Percentiles rank a stretch among this genome's conserved stretches.
phyloP scores from a whole-genome alignment of 2,113 vertebrate species.

The Gymnocephalus cernua region DNA sequence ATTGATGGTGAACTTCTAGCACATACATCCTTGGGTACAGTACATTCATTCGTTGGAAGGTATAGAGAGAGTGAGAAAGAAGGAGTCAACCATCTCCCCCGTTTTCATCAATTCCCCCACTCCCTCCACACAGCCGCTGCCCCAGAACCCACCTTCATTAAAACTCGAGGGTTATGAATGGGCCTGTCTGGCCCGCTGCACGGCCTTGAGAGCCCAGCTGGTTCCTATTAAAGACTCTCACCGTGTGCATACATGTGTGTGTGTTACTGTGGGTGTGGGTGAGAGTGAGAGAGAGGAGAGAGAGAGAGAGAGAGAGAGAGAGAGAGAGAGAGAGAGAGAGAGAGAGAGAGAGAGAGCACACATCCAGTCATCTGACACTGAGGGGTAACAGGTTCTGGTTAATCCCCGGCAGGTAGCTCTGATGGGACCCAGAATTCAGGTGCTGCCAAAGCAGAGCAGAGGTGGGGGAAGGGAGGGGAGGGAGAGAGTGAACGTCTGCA shows the following conservation, averaged over 20 bases:
- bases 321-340: conserved; percentile 13
- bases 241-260: conserved; percentile 47
- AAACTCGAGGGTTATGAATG: conserved; percentile 87
- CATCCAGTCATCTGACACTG: conserved; percentile 71
- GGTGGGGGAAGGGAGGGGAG: conserved; percentile 8
- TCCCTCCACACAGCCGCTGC: conserved; percentile 61
- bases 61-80: conserved; percentile 50
- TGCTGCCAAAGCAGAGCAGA: conserved; percentile 55
- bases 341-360: conserved; percentile 25
- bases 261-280: background rate
- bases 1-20: conserved; percentile 29
- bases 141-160: conserved; percentile 82
- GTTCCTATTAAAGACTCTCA: conserved; percentile 83
- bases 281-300: background rate
- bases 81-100: conserved; percentile 44
- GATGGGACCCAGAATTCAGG: conserved; percentile 81
- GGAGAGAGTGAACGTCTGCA: background rate
- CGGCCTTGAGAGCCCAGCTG: conserved; percentile 85
- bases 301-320: background rate
- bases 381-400: conserved; percentile 77
- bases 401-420: conserved; percentile 81
- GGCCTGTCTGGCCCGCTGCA: conserved; percentile 79
- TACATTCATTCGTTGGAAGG: conserved; percentile 41
- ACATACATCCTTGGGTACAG: conserved; percentile 27
- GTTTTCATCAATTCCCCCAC: conserved; percentile 63